These are phyloP conservation scores for Drosophila maculinotata DNA, from an alignment of 2,888 invertebrate genomes.

Conservation along the genomic window DNA sequence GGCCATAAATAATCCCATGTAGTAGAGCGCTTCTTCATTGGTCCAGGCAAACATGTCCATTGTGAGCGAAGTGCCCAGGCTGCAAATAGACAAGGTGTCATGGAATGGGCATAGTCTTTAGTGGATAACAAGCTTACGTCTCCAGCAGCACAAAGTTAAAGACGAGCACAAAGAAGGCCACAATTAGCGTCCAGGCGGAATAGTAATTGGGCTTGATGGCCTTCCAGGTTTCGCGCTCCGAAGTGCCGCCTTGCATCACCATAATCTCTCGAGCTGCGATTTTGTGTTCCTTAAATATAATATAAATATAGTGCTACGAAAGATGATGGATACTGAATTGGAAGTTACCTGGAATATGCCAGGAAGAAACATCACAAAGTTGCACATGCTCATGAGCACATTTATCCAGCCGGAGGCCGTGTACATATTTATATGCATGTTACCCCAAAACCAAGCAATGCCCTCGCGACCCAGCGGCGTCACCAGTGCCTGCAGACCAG, in stretches of 20 bases:
- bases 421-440: conserved; percentile 92
- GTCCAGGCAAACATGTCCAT: conserved; percentile 96
- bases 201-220: conserved; percentile 90
- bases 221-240: conserved; percentile 91
- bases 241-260: conserved; percentile 89
- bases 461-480: conserved; percentile 91
- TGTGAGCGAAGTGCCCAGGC: conserved; percentile 92
- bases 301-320: too few species aligned
- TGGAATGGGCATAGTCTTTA: conserved; percentile 85
- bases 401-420: conserved; percentile 95
- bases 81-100: conserved; percentile 57
- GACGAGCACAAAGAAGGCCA: conserved; percentile 93
- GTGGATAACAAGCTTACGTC: conserved; percentile 86
- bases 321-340: background rate
- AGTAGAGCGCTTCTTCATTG: conserved; percentile 90
- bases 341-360: conserved; percentile 88
- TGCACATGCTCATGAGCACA: conserved; percentile 90
- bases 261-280: conserved; percentile 93
- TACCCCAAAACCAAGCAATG: conserved; percentile 85
- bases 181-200: conserved; percentile 91
- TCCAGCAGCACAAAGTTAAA: conserved; percentile 95
- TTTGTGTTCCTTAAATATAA: conserved; percentile 86
- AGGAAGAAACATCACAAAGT: conserved; percentile 91
- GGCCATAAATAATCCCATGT: conserved; percentile 93
- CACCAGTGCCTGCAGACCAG: conserved; percentile 92